These are phyloP conservation scores for Magallana nippona DNA, from an alignment of 2,888 invertebrate genomes.

Conservation along the genomic window DNA sequence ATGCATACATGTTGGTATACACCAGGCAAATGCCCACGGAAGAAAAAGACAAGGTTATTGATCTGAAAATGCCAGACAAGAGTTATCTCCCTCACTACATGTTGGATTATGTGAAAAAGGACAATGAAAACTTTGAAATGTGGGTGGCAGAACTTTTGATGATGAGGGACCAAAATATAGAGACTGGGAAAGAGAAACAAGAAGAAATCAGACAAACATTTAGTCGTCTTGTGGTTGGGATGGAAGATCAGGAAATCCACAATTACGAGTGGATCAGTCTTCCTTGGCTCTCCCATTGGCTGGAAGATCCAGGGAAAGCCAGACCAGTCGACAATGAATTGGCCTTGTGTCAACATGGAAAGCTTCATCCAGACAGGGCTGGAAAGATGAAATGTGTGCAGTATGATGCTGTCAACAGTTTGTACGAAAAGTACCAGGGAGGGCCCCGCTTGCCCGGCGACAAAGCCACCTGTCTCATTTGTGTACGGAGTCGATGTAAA, in stretches of 20 bases:
- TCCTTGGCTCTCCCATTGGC: slow-evolving; percentile 83
- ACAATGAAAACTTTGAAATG: slow-evolving; percentile 79
- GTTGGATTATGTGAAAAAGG: slow-evolving; percentile 72
- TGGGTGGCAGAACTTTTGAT: slow-evolving; percentile 75
- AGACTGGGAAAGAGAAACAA: slow-evolving; percentile 71
- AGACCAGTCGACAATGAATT: slow-evolving; percentile 81
- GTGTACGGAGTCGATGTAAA: slow-evolving; percentile 82
- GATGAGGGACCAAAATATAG: slow-evolving; percentile 68
- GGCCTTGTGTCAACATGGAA: slow-evolving; percentile 79
- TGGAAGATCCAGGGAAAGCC: slow-evolving; percentile 77
- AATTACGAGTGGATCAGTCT: slow-evolving; percentile 82
- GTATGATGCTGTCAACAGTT: slow-evolving; percentile 77
- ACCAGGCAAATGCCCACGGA: slow-evolving; percentile 64
- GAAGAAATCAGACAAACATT: slow-evolving; percentile 68
- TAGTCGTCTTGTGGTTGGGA: slow-evolving; percentile 53
- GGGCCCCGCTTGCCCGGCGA: slow-evolving; percentile 79
- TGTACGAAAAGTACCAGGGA: slow-evolving; percentile 81
- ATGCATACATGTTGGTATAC: slow-evolving; percentile 85
- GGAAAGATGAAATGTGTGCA: slow-evolving; percentile 62
- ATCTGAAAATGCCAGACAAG: slow-evolving; percentile 21
- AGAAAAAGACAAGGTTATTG: slow-evolving; percentile 14
- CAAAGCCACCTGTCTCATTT: slow-evolving; percentile 78
- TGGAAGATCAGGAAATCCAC: slow-evolving; percentile 45
- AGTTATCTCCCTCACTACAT: slow-evolving; percentile 56
- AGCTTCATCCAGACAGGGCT: slow-evolving; percentile 55